These are phyloP conservation scores for Sporophila hypoxantha DNA, from an alignment of 2,113 vertebrate species.

Conservation along the genomic window DNA sequence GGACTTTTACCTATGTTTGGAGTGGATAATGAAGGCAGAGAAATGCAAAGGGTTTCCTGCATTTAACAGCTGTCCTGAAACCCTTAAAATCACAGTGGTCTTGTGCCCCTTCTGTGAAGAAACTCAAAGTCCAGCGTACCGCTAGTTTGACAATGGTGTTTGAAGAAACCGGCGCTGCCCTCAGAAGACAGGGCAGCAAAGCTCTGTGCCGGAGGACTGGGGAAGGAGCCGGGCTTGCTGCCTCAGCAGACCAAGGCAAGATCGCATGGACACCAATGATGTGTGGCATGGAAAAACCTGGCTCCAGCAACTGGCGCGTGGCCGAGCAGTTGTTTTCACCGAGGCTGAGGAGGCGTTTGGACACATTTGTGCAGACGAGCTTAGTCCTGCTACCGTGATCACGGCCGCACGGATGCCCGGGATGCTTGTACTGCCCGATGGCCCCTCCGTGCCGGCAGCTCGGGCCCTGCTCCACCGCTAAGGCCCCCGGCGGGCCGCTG, in stretches of 20 bases:
- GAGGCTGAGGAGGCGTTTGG: not conserved
- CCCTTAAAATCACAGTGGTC: not conserved
- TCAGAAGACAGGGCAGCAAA: not conserved
- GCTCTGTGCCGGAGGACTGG: not conserved
- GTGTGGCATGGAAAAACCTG: not conserved
- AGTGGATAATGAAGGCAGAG: not conserved
- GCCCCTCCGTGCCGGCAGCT: not conserved
- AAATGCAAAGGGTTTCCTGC: not conserved
- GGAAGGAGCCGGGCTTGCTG: not conserved
- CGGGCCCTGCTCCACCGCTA: not conserved
- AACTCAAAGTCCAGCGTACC: not conserved
- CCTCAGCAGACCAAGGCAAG: not conserved
- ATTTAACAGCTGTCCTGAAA: not conserved
- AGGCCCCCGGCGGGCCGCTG: not conserved
- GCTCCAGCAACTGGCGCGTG: not conserved
- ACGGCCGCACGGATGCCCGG: rapidly evolving
- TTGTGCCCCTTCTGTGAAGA: not conserved
- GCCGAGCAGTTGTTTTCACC: not conserved
- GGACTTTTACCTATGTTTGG: not conserved
- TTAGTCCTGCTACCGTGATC: not conserved
- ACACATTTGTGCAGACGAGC: not conserved
- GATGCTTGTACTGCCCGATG: not conserved
- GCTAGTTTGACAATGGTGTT: not conserved
- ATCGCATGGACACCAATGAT: rapidly evolving
- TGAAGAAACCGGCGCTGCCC: not conserved